A percentile compares a stretch with the other conserved stretches of the same genome.
Conservation (phyloP, 2,888 invertebrate species). For the Chrysolina haemoptera region DNA sequence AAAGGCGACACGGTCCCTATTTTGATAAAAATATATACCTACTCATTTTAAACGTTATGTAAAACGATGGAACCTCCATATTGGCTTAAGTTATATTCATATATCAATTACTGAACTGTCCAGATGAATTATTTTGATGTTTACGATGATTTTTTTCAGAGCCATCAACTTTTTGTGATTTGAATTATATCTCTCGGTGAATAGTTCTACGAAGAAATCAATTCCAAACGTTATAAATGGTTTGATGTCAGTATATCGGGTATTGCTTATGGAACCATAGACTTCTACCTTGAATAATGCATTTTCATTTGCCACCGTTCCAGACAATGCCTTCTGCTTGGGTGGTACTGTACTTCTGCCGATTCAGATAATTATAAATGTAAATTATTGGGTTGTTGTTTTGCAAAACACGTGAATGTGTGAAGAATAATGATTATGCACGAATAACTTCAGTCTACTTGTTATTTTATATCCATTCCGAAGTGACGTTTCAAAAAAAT, state of each 20-base stretch:
- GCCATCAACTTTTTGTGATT: no score
- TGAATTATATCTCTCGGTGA: no score
- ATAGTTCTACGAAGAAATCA: no score
- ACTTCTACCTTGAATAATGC: slow-evolving; percentile 18
- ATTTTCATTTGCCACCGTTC: slow-evolving; percentile 14
- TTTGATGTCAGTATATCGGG: background rate
- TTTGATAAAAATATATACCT: no score
- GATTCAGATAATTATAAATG: slow-evolving; percentile 51
- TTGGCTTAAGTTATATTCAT: no score
- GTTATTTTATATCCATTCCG: background rate
- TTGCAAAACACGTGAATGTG: slow-evolving; percentile 43
- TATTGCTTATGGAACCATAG: slow-evolving; percentile 1
- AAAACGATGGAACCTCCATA: no score
- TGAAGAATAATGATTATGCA: slow-evolving; percentile 47
- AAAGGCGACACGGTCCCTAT: no score
- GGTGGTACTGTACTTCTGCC: slow-evolving; percentile 46
- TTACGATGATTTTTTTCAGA: no score
- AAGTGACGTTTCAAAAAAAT: background rate
- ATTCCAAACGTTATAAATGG: background rate
- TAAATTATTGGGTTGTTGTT: slow-evolving; percentile 49
- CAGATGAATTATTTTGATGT: no score
- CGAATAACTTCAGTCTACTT: slow-evolving; percentile 24
- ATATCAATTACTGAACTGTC: no score
- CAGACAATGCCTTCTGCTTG: slow-evolving; percentile 38
- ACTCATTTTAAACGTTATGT: no score